Percentiles rank a stretch among this genome's conserved stretches.
These are phyloP conservation scores for Oikopleura albicans DNA, from an alignment of 23 tunicate species.

Conservation along the genomic window DNA sequence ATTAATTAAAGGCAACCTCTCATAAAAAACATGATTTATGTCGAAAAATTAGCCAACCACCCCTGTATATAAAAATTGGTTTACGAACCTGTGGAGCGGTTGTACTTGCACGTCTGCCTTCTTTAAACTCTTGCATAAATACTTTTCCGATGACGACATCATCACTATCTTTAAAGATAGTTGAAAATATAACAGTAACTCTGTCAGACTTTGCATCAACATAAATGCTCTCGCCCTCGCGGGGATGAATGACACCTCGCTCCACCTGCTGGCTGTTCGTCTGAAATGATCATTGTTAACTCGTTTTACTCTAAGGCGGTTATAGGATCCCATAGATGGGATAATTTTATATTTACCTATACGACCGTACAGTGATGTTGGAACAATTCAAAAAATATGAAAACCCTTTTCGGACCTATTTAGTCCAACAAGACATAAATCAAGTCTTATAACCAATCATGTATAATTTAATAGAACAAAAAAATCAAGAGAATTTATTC, in stretches of 20 bases:
- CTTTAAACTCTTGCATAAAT: conserved; percentile 87
- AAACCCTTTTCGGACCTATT: no score
- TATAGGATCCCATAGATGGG: conserved; percentile 69
- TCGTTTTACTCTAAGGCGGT: conserved; percentile 50
- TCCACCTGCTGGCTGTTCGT: conserved; percentile 34
- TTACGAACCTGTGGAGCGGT: conserved; percentile 50
- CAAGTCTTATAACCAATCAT: no score
- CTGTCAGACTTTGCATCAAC: conserved; percentile 94
- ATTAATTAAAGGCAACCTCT: no score
- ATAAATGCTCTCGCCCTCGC: conserved; percentile 94
- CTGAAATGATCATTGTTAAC: not conserved
- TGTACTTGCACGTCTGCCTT: conserved; percentile 57
- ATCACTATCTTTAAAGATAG: conserved; percentile 72
- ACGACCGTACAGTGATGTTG: conserved; percentile 73
- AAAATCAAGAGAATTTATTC: no score
- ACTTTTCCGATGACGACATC: conserved; percentile 84
- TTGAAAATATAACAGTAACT: conserved; percentile 88
- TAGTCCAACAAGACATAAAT: no score
- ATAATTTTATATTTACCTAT: conserved; percentile 73
- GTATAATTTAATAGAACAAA: no score
- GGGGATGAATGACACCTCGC: conserved; percentile 57
- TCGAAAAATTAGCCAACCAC: no score
- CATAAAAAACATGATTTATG: no score
- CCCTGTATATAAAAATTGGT: no score
- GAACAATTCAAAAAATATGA: no score